Conservation (phyloP, 2,113 vertebrate genomes). For the Aviceda subcristata region DNA sequence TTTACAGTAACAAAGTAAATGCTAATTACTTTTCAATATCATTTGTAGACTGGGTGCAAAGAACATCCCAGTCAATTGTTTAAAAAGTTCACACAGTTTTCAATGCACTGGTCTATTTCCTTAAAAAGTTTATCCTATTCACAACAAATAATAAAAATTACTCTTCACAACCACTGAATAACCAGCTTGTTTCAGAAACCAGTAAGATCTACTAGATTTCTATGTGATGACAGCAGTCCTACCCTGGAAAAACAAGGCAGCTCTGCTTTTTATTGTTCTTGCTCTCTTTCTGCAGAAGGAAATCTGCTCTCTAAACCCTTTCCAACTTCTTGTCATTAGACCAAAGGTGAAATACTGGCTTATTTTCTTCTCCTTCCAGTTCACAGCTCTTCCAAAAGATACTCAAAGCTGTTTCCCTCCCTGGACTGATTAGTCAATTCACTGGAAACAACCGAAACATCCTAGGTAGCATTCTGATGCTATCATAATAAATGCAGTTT, state of each 20-base stretch:
- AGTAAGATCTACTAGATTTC: neutral
- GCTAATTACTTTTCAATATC: neutral
- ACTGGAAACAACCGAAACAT: neutral
- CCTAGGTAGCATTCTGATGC: neutral
- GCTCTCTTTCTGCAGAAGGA: neutral
- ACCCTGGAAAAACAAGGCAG: neutral
- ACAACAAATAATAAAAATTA: neutral
- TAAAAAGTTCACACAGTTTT: neutral
- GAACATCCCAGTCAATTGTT: neutral
- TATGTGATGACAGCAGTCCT: neutral
- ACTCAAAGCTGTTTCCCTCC: neutral
- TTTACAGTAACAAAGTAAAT: neutral
- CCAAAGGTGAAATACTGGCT: neutral
- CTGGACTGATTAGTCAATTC: neutral
- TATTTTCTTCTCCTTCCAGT: neutral
- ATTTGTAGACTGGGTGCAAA: neutral
- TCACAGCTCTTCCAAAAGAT: neutral
- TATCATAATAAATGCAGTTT: neutral
- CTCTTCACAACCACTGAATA: neutral
- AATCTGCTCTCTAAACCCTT: neutral
- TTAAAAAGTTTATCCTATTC: neutral
- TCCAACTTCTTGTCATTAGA: neutral
- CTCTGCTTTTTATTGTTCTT: neutral
- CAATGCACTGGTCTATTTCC: neutral
- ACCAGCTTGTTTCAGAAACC: neutral